Conservation (phyloP, 1,140 invertebrate species). For the Mamestra configurata region DNA sequence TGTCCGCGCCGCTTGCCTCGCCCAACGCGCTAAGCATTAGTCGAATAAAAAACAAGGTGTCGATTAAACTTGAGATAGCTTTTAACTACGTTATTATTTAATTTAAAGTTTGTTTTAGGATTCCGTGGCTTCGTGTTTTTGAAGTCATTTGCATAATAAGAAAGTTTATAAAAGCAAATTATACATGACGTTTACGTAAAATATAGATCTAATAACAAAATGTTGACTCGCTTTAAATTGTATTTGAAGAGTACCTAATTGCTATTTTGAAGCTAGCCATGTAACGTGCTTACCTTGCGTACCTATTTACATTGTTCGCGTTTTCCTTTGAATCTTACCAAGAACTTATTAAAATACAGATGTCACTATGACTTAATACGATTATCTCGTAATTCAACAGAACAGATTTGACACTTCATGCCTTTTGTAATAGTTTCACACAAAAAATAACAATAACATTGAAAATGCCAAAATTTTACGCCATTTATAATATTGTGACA, state of each 20-base stretch:
- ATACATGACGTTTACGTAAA: constrained; percentile 42
- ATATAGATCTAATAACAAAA: constrained; percentile 33
- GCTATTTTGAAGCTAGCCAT: background rate
- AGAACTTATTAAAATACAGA: background rate
- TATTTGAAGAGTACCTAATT: background rate
- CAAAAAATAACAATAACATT: constrained; percentile 29
- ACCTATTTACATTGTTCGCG: background rate
- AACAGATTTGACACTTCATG: constrained; percentile 28
- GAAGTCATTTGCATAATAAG: constrained; percentile 52
- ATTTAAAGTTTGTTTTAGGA: constrained; percentile 76
- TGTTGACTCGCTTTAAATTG: background rate
- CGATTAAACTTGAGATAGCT: constrained; percentile 80
- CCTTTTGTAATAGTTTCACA: constrained; percentile 22
- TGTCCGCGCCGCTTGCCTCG: constrained; percentile 61
- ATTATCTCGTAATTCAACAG: constrained; percentile 21
- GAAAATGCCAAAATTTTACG: constrained; percentile 69
- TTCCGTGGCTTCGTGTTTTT: constrained; percentile 48
- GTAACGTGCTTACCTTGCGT: background rate
- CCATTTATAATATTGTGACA: constrained; percentile 81
- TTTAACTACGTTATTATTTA: constrained; percentile 75
- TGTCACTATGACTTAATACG: constrained; percentile 4
- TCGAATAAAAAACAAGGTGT: constrained; percentile 78
- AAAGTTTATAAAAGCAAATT: constrained; percentile 51
- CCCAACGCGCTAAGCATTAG: constrained; percentile 71
- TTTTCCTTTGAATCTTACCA: background rate